Conservation (phyloP, 2,113 vertebrate species). For the Syngnathus floridae region DNA sequence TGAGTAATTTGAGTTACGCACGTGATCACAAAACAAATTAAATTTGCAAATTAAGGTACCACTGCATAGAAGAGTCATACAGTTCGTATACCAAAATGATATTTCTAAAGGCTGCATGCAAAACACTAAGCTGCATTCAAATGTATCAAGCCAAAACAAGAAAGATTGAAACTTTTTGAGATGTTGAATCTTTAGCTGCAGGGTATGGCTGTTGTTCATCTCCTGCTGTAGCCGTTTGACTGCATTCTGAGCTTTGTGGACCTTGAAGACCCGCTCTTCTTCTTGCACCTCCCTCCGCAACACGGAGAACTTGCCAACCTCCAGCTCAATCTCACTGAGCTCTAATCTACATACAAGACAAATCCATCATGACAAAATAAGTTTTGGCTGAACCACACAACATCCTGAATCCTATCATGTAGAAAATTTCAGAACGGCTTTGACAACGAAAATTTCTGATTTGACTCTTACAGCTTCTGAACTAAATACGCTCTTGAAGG, state of each 20-base stretch:
- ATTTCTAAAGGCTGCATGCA: background rate
- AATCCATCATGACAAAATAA: background rate
- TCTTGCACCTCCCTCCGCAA: conserved; percentile 48
- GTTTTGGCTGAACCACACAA: background rate
- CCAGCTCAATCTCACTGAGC: conserved; percentile 71
- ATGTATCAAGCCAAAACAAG: background rate
- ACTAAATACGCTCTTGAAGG: no score
- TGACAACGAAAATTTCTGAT: no score
- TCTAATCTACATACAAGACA: conserved; percentile 59
- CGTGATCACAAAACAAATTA: no score
- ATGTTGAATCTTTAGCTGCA: conserved; percentile 43
- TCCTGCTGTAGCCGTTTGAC: conserved; percentile 62
- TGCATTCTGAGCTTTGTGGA: conserved; percentile 40
- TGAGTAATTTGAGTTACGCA: no score
- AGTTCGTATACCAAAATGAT: background rate
- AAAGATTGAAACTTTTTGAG: conserved; percentile 57
- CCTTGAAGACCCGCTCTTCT: conserved; percentile 57
- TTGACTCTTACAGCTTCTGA: no score
- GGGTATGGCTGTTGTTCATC: conserved; percentile 45
- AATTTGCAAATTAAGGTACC: background rate
- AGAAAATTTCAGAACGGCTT: no score
- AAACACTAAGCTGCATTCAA: background rate
- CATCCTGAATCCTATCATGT: no score
- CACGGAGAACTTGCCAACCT: conserved; percentile 59
- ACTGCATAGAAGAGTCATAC: background rate